phyloP scores from a whole-genome alignment of 1,140 invertebrate species.

The Meloidogyne exigua region DNA sequence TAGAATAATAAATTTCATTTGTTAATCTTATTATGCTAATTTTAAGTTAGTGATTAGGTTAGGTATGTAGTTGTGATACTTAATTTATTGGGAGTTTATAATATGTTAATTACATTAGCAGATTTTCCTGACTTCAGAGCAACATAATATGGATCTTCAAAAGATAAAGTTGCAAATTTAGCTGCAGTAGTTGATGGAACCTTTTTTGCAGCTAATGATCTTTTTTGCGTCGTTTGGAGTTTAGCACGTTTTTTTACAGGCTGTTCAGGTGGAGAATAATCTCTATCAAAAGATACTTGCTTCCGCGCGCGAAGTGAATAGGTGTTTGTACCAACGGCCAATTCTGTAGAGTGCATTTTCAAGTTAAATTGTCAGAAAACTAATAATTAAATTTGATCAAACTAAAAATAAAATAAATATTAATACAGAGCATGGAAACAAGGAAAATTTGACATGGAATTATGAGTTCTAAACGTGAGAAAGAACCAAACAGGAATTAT shows the following conservation, averaged over 20 bases:
- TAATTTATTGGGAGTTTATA: no score
- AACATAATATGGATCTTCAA: slow-evolving; percentile 16
- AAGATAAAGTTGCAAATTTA: slow-evolving; percentile 6
- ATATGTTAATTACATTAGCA: slow-evolving; percentile 15
- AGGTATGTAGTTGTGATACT: not conserved
- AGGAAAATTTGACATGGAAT: no score
- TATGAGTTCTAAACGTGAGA: no score
- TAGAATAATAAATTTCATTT: no score
- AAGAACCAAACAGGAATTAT: no score
- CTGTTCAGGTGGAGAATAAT: slow-evolving; percentile 19
- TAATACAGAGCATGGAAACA: no score
- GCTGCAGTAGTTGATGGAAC: not conserved
- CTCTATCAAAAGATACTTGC: slow-evolving; percentile 10
- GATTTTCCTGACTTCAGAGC: slow-evolving; percentile 9
- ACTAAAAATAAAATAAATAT: no score
- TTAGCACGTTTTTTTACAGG: not conserved
- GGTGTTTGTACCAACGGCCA: not conserved
- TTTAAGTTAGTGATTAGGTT: no score
- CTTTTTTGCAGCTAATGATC: slow-evolving; percentile 6
- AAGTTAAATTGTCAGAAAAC: not conserved
- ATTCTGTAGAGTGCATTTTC: not conserved
- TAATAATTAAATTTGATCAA: not conserved
- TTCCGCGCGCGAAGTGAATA: slow-evolving; percentile 24
- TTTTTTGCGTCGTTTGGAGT: slow-evolving; percentile 11
- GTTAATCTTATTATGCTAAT: no score